phyloP scores from a whole-genome alignment of 2,888 invertebrate species.

The Crioceris asparagi region DNA sequence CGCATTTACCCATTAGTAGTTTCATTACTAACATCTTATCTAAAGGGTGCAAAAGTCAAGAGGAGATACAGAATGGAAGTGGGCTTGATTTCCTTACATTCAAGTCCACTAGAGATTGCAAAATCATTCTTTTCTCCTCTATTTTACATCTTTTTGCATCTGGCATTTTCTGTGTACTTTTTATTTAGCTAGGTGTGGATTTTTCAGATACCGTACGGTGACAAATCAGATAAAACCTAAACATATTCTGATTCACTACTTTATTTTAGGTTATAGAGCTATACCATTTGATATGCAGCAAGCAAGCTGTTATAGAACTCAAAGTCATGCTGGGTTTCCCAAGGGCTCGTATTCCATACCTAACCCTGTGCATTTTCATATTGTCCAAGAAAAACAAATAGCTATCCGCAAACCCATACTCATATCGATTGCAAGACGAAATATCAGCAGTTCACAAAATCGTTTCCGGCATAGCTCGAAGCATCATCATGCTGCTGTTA shows the following conservation, averaged over 20 bases:
- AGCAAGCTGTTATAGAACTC: conserved; percentile 34
- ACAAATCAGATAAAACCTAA: neutral
- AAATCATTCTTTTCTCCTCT: too few species aligned
- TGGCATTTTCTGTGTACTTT: neutral
- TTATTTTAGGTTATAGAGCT: conserved; percentile 27
- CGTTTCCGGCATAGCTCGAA: conserved; percentile 13
- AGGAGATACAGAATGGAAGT: too few species aligned
- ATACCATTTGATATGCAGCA: too few species aligned
- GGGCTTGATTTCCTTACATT: too few species aligned
- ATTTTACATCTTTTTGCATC: too few species aligned
- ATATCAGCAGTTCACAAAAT: conserved; percentile 16
- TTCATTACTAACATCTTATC: too few species aligned
- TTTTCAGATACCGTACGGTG: neutral
- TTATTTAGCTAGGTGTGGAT: neutral
- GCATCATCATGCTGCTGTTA: conserved; percentile 20
- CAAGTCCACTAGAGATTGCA: too few species aligned
- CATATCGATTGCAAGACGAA: conserved; percentile 12
- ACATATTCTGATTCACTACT: conserved; percentile 8
- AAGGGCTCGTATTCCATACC: conserved; percentile 34
- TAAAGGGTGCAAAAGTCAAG: too few species aligned
- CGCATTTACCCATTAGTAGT: neutral
- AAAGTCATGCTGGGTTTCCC: conserved; percentile 34
- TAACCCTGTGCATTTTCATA: conserved; percentile 36
- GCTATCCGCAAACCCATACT: conserved; percentile 20
- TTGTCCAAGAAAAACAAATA: conserved; percentile 27